These are phyloP conservation scores for Harlomillsia oculata DNA, from an alignment of 1,140 invertebrate genomes.

Conservation along the genomic window DNA sequence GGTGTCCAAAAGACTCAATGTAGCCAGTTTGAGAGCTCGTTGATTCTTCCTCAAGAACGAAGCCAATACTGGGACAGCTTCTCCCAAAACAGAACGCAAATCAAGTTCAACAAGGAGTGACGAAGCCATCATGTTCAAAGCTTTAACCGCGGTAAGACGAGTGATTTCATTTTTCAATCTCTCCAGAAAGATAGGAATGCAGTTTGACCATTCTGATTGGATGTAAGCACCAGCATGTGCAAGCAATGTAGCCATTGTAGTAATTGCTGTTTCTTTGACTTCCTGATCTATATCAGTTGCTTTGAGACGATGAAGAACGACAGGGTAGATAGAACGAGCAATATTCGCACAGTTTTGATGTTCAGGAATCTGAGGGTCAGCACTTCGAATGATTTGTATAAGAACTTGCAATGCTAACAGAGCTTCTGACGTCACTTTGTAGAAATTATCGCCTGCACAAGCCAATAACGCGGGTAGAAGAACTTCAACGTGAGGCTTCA, in stretches of 20 bases:
- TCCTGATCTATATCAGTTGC: slow-evolving; percentile 98
- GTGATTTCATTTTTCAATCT: slow-evolving; percentile 94
- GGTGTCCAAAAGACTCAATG: slow-evolving; percentile 80
- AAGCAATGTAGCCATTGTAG: slow-evolving; percentile 63
- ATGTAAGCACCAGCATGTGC: slow-evolving; percentile 30
- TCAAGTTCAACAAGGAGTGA: slow-evolving; percentile 74
- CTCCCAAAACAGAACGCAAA: slow-evolving; percentile 71
- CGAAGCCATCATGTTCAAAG: slow-evolving; percentile 84
- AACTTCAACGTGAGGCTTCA: slow-evolving; percentile 63
- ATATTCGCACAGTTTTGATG: slow-evolving; percentile 26
- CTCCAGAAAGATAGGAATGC: slow-evolving; percentile 88
- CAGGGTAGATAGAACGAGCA: slow-evolving; percentile 29
- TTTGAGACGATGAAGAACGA: slow-evolving; percentile 52
- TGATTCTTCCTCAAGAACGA: slow-evolving; percentile 96
- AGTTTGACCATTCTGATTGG: slow-evolving; percentile 60
- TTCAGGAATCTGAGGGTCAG: slow-evolving; percentile 9
- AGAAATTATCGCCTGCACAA: slow-evolving; percentile 88
- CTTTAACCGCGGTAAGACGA: slow-evolving; percentile 87
- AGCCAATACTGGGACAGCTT: slow-evolving; percentile 82
- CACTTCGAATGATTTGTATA: slow-evolving; percentile 74
- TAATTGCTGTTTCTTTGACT: slow-evolving; percentile 94
- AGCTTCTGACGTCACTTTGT: slow-evolving; percentile 95
- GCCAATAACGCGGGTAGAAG: slow-evolving; percentile 79
- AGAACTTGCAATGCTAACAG: slow-evolving; percentile 85
- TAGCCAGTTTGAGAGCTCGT: slow-evolving; percentile 82